These are phyloP conservation scores for Ectropis grisescens DNA, from an alignment of 1,140 invertebrate species.

Conservation along the genomic window DNA sequence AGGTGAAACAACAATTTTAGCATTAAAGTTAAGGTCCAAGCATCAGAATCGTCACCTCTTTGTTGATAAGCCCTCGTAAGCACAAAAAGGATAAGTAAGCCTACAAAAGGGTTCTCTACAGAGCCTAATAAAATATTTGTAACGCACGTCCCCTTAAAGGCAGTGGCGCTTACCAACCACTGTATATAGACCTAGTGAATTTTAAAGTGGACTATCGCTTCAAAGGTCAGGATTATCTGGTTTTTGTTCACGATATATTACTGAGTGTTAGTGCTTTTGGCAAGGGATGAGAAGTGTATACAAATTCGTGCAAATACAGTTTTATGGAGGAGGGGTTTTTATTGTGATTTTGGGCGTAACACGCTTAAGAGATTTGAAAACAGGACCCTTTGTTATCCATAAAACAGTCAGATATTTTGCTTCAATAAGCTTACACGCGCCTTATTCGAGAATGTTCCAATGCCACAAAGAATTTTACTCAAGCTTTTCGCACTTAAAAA, in stretches of 20 bases:
- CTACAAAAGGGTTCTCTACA: constrained; percentile 17
- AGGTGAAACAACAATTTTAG: neutral
- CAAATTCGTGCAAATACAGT: too few species aligned
- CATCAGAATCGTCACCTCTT: constrained; percentile 16
- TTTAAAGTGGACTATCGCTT: neutral
- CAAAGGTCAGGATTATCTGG: constrained; percentile 2
- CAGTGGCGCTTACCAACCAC: constrained; percentile 2
- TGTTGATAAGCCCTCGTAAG: constrained; percentile 9
- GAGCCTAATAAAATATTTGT: constrained; percentile 32
- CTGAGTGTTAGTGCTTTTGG: constrained; percentile 27
- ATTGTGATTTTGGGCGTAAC: too few species aligned
- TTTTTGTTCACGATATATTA: constrained; percentile 26
- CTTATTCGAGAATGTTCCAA: too few species aligned
- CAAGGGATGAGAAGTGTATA: constrained; percentile 20
- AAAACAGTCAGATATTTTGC: too few species aligned
- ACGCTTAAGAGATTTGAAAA: too few species aligned
- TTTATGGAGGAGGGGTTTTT: too few species aligned
- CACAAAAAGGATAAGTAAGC: constrained; percentile 12
- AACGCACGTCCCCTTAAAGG: constrained; percentile 20
- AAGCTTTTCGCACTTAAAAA: too few species aligned
- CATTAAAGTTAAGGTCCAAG: constrained; percentile 2
- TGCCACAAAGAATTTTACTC: too few species aligned
- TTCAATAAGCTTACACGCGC: too few species aligned
- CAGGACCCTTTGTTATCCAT: too few species aligned
- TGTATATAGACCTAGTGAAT: neutral